Evolutionary conservation across 2,797 vertebrate species (phyloP).

Genomic region (Glossophaga mutica): DNA sequence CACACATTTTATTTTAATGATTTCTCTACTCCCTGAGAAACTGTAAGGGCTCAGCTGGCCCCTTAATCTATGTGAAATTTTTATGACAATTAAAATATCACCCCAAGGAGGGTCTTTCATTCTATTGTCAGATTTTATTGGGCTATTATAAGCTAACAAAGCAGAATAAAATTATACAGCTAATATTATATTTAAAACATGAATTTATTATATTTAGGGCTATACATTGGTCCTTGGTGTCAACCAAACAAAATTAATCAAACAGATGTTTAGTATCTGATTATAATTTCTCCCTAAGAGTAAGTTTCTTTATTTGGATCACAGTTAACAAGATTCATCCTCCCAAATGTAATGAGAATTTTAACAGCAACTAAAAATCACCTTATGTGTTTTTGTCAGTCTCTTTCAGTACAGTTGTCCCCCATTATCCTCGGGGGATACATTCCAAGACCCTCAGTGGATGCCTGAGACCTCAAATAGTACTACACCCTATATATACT

Average conservation of each 20-base stretch:
- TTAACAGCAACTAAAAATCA: slow-evolving; percentile 36
- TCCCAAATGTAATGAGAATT: slow-evolving; percentile 19
- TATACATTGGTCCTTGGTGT: slow-evolving; percentile 58
- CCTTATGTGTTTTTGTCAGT: not conserved
- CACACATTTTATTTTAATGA: slow-evolving; percentile 53
- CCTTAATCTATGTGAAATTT: slow-evolving; percentile 81
- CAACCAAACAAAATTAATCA: slow-evolving; percentile 72
- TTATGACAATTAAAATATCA: slow-evolving; percentile 83
- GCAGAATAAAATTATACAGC: slow-evolving; percentile 76
- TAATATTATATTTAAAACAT: slow-evolving; percentile 78
- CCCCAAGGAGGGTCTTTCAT: slow-evolving; percentile 76
- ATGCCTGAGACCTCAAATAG: not conserved
- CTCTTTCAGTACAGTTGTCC: not conserved
- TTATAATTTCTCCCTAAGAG: slow-evolving; percentile 55
- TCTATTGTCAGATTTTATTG: slow-evolving; percentile 80
- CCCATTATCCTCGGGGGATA: not conserved
- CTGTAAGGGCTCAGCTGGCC: slow-evolving; percentile 74
- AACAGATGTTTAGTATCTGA: slow-evolving; percentile 66
- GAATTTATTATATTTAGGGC: slow-evolving; percentile 76
- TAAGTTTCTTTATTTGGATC: slow-evolving; percentile 54
- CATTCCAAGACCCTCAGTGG: not conserved
- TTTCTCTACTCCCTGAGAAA: slow-evolving; percentile 65
- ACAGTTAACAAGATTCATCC: slow-evolving; percentile 39
- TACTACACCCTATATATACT: not conserved
- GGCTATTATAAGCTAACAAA: slow-evolving; percentile 78